phyloP scores from a whole-genome alignment of 2,888 invertebrate genomes.

The Ormyrus labotus region DNA sequence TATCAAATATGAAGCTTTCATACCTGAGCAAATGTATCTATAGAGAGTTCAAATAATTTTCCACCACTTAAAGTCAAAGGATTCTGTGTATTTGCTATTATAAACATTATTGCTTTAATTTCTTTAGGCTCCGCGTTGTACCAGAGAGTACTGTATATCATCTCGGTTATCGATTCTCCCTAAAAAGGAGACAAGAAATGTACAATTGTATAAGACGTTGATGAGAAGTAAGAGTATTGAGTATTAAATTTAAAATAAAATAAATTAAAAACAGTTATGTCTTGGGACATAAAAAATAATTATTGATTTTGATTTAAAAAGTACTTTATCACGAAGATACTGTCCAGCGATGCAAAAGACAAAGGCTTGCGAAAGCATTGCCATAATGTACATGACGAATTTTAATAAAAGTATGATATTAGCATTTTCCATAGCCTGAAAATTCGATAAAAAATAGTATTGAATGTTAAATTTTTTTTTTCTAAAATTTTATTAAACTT shows the following conservation, averaged over 20 bases:
- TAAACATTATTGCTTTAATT: slow-evolving; percentile 36
- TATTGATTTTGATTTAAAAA: too few species aligned
- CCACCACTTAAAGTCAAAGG: slow-evolving; percentile 40
- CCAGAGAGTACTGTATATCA: slow-evolving; percentile 60
- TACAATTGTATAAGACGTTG: too few species aligned
- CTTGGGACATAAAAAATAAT: too few species aligned
- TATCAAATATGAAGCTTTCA: too few species aligned
- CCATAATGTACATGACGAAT: slow-evolving; percentile 49
- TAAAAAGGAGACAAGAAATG: slow-evolving; percentile 27
- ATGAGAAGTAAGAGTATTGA: too few species aligned
- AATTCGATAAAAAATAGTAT: slow-evolving; percentile 1
- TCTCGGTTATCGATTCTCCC: slow-evolving; percentile 55
- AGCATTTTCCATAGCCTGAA: slow-evolving; percentile 51
- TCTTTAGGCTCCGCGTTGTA: slow-evolving; percentile 55
- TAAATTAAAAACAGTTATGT: too few species aligned
- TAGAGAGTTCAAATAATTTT: slow-evolving; percentile 27
- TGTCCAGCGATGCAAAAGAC: slow-evolving; percentile 62
- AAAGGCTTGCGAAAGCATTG: slow-evolving; percentile 57
- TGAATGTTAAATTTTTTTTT: not conserved
- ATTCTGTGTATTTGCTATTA: slow-evolving; percentile 32
- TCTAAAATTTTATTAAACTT: not conserved
- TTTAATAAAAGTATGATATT: slow-evolving; percentile 52
- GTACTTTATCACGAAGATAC: slow-evolving; percentile 60
- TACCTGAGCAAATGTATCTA: slow-evolving; percentile 28
- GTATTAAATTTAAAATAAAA: too few species aligned